phyloP scores from a whole-genome alignment of 2,113 vertebrate genomes.

The Bungarus multicinctus region DNA sequence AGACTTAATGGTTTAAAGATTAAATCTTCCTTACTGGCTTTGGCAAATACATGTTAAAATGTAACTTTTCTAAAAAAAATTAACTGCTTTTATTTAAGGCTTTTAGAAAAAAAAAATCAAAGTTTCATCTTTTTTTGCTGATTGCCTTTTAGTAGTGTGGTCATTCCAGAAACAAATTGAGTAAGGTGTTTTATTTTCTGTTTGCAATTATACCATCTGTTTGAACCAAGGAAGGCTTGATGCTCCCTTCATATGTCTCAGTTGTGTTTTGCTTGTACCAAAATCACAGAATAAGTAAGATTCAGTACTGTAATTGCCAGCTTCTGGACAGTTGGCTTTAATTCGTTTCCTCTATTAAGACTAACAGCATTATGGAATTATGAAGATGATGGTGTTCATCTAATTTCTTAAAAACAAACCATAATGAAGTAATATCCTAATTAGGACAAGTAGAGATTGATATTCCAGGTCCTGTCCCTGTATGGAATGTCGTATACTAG shows the following conservation, averaged over 20 bases:
- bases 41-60: not conserved
- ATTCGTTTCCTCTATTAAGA: not conserved
- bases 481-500: not conserved
- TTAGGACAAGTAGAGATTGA: not conserved
- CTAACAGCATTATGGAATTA: not conserved
- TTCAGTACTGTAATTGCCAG: not conserved
- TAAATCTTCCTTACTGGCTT: not conserved
- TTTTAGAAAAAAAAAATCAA: not conserved
- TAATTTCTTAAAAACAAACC: not conserved
- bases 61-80: not conserved
- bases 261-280: not conserved
- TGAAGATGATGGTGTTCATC: not conserved
- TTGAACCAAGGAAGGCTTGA: not conserved
- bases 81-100: not conserved
- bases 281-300: not conserved
- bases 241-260: not conserved
- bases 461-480: not conserved
- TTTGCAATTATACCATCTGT: not conserved
- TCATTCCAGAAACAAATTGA: not conserved
- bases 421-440: not conserved
- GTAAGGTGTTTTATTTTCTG: not conserved
- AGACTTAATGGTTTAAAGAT: not conserved
- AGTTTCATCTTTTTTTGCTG: constrained; percentile 14
- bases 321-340: not conserved
- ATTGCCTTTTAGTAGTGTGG: constrained; percentile 13